Evolutionary conservation across 2,113 vertebrate species (phyloP), one percentile per base, ranked within the genome.

Genomic region (Silurus meridionalis): DNA sequence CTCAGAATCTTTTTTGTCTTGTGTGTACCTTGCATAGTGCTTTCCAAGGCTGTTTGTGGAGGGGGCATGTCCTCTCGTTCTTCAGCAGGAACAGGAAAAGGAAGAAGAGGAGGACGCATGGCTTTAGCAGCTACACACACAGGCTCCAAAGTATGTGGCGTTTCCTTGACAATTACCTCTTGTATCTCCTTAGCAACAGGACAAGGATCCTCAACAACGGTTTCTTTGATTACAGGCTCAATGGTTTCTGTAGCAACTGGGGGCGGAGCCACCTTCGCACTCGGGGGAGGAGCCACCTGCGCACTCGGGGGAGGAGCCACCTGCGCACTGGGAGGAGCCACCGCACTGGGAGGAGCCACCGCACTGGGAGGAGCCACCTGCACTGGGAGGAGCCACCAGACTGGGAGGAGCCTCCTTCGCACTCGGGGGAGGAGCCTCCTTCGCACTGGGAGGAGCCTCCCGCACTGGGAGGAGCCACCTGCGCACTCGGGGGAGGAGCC

Each of bases 11-110:
- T 17, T 55, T 57, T 58, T 37, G 8, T 8, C 13, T 8, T 9
- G n/a, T 9, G 25, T 48, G 78, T 80, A 99, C 98, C 97, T 97
- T 95, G 96, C 21, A 95, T 91, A 50, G 95, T 91, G 92, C 92
- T 94, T 93, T 98, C 93, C 84, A 93, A 94, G 7, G 89, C 89
- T 19, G 93, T 28, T 83, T 11, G 89, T 79, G 82, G 94, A 88
- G 96, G 94, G 2, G 96, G 95, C 0, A 92, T 91, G 71, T 94
- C 93, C 80, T 92, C 93, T 28, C 90, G 83, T 80, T 94, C 93
- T 53, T 90, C 90, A 67, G 90, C 91, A 61, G 67, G 37, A 15
- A 28, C 64, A 25, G 64, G 64, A 28, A 2, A 19, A 63, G 55
- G 75, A 79, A 90, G 79, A 53, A 82, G 72, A 60, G 87, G 78